Evolutionary conservation across 92 coral and sea anemone species (phyloP), one percentile per base, ranked within the genome.

Genomic region (Epizoanthus scotinus): DNA sequence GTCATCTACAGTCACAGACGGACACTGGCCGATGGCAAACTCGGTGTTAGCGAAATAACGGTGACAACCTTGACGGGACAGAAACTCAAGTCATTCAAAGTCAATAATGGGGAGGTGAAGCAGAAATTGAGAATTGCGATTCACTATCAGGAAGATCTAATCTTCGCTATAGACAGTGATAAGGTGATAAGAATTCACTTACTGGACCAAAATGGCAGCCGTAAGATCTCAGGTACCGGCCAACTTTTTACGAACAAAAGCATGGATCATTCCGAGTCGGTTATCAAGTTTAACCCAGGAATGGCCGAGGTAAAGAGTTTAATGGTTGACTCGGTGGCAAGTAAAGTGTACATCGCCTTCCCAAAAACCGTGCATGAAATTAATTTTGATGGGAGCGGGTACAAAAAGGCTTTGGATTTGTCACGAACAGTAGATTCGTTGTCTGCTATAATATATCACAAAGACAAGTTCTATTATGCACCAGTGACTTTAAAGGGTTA

Each of bases 151-250:
- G 40, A 82, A 53, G 86, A 82, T 44, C 78, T 82, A 12, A 61
- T 82, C 20, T 82, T 82, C 38, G 79, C 65, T 40, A 81, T 81
- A 0, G 86, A 82, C 28, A 19, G n/a, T 3, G 7, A 19, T 2
- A 71, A 82, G n/a, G 12, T 82, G 1, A 49, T 82, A 38, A 40
- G 81, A 67, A 24, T 82, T 31, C 86, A 82, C 17, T 58, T 82
- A 18, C 79, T 82, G 34, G 79, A 82, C 55, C 62, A 71, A 25
- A 66, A 71, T 12, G 86, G 86, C 15, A 82, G 56, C 13, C 78
- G 86, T 10, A 67, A 57, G 70, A 70, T 82, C 14, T 82, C 86
- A 8, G 86, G 86, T 14, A 71, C 54, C 15, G 86, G 86, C 15
- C 82, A 82, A 70, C 81, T 82, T 19, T 82, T 82, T 29, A 29